A percentile compares a stretch with the other conserved stretches of the same genome.
Evolutionary conservation across 2,888 invertebrate species (phyloP).

Genomic region (Agonum fuliginosum): DNA sequence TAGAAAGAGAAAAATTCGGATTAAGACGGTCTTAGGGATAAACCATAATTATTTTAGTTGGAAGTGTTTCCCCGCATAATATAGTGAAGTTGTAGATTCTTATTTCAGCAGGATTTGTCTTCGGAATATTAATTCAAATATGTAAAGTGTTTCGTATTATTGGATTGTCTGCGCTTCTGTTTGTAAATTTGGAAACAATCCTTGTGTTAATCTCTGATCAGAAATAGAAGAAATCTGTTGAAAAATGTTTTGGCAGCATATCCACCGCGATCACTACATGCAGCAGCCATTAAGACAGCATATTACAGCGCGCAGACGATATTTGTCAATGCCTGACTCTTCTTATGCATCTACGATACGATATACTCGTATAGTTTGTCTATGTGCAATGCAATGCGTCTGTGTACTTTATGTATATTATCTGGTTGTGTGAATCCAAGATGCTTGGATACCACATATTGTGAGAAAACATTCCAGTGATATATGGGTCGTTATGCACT

Average conservation of each 20-base stretch:
- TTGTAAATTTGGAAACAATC: neutral
- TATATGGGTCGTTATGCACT: slow-evolving; percentile 40
- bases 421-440: slow-evolving; percentile 9
- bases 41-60: no score
- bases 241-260: slow-evolving; percentile 28
- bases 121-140: no score
- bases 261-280: neutral
- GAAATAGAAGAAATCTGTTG: neutral
- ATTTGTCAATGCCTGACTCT: slow-evolving; percentile 57
- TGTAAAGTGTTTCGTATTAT: no score
- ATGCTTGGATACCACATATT: slow-evolving; percentile 31
- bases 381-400: slow-evolving; percentile 31
- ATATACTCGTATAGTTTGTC: slow-evolving; percentile 43
- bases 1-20: no score
- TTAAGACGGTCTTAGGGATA: no score
- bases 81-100: no score
- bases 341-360: slow-evolving; percentile 50
- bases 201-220: neutral
- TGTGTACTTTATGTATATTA: slow-evolving; percentile 42
- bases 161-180: no score
- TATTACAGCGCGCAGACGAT: slow-evolving; percentile 55
- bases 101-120: no score
- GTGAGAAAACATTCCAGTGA: slow-evolving; percentile 36
- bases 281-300: slow-evolving; percentile 58
- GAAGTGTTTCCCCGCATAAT: no score